Base-by-base conservation (phyloP, 2,113 vertebrate genomes). In the Tylochromis polylepis region DNA sequence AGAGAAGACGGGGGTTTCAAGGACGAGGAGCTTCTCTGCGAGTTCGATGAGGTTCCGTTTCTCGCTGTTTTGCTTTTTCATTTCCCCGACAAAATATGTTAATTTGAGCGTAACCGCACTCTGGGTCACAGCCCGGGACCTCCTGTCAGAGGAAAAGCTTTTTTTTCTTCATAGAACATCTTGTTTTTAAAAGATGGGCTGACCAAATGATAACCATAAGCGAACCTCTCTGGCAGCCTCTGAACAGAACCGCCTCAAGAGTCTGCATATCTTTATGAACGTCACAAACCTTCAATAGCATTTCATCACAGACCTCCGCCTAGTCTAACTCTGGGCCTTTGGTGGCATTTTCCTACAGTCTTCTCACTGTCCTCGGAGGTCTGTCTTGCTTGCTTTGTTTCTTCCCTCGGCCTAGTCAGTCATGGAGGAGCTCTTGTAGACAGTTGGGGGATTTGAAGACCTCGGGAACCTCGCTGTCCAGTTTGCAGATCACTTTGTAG, bases 401-500 rank as follows among this genome's bases (percentile, higher is more conserved):
- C 83, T 65, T 51, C 53, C 22, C 56, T 18, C 3, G 56, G 8
- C 59, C 78, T 87, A 89, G 93, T 94, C 91, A 95, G 93, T 99
- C 98, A 70, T 99, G 98, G 92, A 99, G 98, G 91, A 99, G 98
- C 90, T 99, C 98, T 94, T 99, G 98, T 93, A 99, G 98, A 96
- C 98, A 99, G 97, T 98, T 99, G 85, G 98, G 98, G 86, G 98
- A 99, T 94, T 99, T 99, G 96, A 99, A 99, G 95, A 98, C 97
- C 88, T 99, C 98, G 2, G 98, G 98, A 92, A 99, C 98, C 92
- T 99, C 98, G 87, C 97, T 98, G 97, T 99, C 98, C 96, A 99
- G 96, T 95, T 99, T 99, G 96, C 98, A 99, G 97, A 99, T 99
- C 95, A 99, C 98, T 97, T 99, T 99, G 96, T 99, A 99, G 95